Conservation (phyloP, 2,888 invertebrate genomes). For the Smittia sp. region DNA sequence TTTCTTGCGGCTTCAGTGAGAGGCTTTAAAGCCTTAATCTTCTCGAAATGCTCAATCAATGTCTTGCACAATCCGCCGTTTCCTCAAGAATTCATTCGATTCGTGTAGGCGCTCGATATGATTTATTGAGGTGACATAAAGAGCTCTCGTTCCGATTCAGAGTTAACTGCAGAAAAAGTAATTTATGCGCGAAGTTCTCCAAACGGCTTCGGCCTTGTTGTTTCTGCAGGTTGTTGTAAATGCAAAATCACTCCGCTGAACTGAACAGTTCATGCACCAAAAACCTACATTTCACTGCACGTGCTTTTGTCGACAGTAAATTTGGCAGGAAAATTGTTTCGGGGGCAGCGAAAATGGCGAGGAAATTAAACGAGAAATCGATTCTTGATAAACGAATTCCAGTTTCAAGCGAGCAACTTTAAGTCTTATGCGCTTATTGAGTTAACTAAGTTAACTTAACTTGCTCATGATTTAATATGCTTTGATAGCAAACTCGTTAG, state of each 20-base stretch:
- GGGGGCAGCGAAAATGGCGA: neutral
- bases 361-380: neutral
- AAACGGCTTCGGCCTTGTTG: neutral
- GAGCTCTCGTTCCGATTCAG: no score
- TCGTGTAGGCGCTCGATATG: no score
- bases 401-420: neutral
- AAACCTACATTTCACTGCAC: constrained; percentile 8
- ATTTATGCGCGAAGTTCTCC: neutral
- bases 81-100: no score
- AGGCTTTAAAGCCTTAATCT: no score
- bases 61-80: no score
- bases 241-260: neutral
- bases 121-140: no score
- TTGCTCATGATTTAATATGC: neutral
- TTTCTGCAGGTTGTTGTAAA: constrained; percentile 7
- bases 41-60: no score
- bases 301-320: neutral
- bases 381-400: neutral
- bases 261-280: neutral
- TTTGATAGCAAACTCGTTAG: neutral
- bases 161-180: neutral
- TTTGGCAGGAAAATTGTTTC: neutral
- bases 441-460: neutral
- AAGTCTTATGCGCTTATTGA: neutral
- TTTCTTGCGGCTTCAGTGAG: neutral